A percentile compares a stretch with the other conserved stretches of the same genome.
Evolutionary conservation across 1,140 invertebrate species (phyloP).

Genomic region (Caerostris extrusa): DNA sequence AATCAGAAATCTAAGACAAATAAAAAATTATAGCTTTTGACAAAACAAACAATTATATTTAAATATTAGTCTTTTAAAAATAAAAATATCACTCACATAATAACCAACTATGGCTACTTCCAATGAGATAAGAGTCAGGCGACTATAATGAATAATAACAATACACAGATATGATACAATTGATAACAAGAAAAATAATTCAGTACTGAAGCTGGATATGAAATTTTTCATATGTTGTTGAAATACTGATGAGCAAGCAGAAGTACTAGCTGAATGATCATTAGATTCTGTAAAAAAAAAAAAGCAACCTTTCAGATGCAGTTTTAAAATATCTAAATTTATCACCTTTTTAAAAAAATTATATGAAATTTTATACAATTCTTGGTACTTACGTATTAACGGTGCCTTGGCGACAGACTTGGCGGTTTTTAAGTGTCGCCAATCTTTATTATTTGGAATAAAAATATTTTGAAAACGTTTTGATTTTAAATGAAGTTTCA

Average conservation of each 20-base stretch:
- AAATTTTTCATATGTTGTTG: slow-evolving; percentile 37
- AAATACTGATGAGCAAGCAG: neutral
- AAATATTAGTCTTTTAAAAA: neutral
- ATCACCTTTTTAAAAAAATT: neutral
- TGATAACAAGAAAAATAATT: slow-evolving; percentile 33
- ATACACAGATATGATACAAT: slow-evolving; percentile 49
- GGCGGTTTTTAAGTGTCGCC: no score
- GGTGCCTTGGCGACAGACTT: no score
- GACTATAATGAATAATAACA: slow-evolving; percentile 55
- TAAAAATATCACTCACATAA: slow-evolving; percentile 53
- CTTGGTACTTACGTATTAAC: no score
- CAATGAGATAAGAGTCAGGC: slow-evolving; percentile 17
- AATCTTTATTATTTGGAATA: no score
- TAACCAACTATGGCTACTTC: slow-evolving; percentile 28
- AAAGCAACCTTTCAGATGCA: neutral
- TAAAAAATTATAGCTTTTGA: no score
- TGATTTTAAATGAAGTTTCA: no score
- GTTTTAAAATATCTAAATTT: neutral
- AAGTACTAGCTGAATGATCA: slow-evolving; percentile 13
- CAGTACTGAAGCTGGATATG: slow-evolving; percentile 23
- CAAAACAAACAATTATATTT: neutral
- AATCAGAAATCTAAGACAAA: no score
- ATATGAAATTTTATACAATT: no score
- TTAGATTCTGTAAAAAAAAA: slow-evolving; percentile 50
- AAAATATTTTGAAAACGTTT: no score